These are phyloP conservation scores for Nipponia nippon DNA, from an alignment of 2,113 vertebrate genomes.

Conservation along the genomic window DNA sequence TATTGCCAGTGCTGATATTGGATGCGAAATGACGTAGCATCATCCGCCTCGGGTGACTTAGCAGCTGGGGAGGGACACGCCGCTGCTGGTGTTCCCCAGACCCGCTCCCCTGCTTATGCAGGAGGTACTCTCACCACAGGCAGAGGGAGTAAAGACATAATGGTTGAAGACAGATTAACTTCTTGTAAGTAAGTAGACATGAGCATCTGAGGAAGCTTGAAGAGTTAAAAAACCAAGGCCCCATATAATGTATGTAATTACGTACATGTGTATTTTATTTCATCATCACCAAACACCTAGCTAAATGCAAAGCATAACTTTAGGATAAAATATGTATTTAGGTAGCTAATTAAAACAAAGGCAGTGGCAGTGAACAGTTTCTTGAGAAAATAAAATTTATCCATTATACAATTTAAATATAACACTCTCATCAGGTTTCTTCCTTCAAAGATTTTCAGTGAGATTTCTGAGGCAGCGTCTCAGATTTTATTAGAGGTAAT, in stretches of 20 bases:
- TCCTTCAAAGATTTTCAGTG: neutral
- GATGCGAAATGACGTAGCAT: neutral
- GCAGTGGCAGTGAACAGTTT: neutral
- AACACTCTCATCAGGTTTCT: neutral
- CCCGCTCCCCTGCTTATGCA: accelerated
- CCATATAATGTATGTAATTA: neutral
- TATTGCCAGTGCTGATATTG: neutral
- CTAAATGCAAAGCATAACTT: neutral
- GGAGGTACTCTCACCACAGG: neutral
- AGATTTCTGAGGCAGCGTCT: neutral
- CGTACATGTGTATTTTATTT: neutral
- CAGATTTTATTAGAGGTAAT: neutral
- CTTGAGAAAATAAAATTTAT: neutral
- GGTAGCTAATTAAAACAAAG: neutral
- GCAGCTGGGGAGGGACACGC: neutral
- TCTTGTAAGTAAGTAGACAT: neutral
- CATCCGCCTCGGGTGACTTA: neutral
- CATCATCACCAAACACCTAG: neutral
- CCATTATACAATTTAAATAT: neutral
- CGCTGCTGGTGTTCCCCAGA: neutral
- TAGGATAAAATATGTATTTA: neutral
- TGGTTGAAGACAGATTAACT: neutral
- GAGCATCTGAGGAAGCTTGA: neutral
- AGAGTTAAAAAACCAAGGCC: neutral
- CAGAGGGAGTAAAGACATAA: neutral